Evolutionary conservation across 2,113 vertebrate genomes (phyloP).

Genomic region (Myiozetetes cayanensis): DNA sequence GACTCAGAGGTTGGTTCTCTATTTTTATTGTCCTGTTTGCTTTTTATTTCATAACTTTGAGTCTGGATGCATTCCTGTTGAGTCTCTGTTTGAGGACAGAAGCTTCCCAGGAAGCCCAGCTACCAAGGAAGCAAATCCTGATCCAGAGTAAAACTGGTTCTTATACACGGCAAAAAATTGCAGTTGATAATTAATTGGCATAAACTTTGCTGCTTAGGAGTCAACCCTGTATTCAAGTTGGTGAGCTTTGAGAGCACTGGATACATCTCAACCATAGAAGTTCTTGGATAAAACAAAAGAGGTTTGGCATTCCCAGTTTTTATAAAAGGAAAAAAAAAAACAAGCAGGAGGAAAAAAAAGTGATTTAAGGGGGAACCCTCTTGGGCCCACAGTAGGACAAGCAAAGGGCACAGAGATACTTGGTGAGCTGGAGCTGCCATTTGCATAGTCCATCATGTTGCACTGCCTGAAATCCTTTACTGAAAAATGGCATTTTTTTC

Average conservation of each 20-base stretch:
- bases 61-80: background rate
- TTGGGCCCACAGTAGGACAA: background rate
- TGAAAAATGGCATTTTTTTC: background rate
- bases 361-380: background rate
- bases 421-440: background rate
- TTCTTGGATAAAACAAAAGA: background rate
- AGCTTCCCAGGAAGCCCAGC: background rate
- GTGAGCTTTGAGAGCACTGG: background rate
- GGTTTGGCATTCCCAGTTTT: background rate
- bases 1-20: background rate
- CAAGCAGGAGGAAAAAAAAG: background rate
- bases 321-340: background rate
- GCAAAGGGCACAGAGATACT: background rate
- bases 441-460: background rate
- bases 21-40: background rate
- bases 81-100: background rate
- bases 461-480: background rate
- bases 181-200: background rate
- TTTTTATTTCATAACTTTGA: conserved; percentile 7
- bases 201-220: background rate
- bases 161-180: background rate
- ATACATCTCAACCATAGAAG: background rate
- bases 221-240: background rate
- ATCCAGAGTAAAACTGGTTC: background rate
- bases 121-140: background rate